Percentiles rank a stretch among this genome's conserved stretches.
Conservation (phyloP, 2,113 vertebrate genomes). For the Dryoscopus gambensis region DNA sequence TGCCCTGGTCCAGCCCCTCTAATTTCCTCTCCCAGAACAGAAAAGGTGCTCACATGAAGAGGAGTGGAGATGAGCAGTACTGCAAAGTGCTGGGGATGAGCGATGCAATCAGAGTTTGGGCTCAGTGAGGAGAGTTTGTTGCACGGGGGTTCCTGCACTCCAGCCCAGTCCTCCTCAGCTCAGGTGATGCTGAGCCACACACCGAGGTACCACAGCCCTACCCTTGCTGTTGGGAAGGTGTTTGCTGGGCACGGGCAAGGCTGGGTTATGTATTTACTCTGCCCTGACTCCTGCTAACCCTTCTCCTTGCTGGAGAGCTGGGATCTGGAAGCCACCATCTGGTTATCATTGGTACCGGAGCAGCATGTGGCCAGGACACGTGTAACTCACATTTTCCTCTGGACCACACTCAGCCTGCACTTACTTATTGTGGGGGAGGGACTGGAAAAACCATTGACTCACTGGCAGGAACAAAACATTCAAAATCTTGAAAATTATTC, state of each 20-base stretch:
- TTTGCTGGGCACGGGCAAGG: neutral
- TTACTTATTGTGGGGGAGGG: slow-evolving; percentile 51
- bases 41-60: neutral
- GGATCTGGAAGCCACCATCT: slow-evolving; percentile 25
- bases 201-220: rapidly evolving
- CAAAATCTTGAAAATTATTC: neutral
- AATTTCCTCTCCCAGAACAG: neutral
- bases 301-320: neutral
- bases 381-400: slow-evolving; percentile 54
- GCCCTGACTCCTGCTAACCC: neutral
- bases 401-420: slow-evolving; percentile 38
- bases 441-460: slow-evolving; percentile 48
- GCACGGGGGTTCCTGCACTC: rapidly evolving
- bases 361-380: slow-evolving; percentile 17
- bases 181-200: neutral
- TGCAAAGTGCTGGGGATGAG: neutral
- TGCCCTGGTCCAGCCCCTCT: neutral
- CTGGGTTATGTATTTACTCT: neutral
- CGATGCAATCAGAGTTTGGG: neutral
- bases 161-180: neutral
- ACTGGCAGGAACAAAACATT: slow-evolving; percentile 25
- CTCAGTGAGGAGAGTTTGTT: neutral
- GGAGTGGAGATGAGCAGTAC: neutral
- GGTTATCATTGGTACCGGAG: slow-evolving; percentile 46
- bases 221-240: neutral